Conservation (phyloP, 35 echinoderm and acorn worm species). For the Strongylocentrotus purpuratus region DNA sequence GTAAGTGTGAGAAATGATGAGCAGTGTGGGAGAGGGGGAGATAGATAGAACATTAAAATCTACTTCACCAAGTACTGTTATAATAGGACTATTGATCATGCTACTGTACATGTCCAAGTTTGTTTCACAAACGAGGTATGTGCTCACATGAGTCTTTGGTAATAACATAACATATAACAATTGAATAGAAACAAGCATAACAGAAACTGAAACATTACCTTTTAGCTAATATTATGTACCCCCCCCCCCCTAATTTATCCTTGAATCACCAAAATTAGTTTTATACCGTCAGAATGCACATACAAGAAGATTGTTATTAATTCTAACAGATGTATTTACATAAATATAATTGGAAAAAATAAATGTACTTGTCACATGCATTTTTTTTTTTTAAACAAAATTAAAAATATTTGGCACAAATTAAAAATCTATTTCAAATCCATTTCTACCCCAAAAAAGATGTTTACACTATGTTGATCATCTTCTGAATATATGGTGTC, state of each 20-base stretch:
- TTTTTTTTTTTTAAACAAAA: neutral
- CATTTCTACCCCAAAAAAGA: neutral
- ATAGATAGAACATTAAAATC: neutral
- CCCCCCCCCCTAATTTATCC: too few species aligned
- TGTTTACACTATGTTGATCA: neutral
- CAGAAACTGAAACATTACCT: neutral
- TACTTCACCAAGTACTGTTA: conserved; percentile 11
- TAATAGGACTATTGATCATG: neutral
- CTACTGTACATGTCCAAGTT: neutral
- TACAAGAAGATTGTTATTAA: too few species aligned
- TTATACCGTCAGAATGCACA: too few species aligned
- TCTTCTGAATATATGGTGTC: too few species aligned
- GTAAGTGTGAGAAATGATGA: neutral
- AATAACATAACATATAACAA: neutral
- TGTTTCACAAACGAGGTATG: neutral
- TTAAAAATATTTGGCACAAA: neutral
- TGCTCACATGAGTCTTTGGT: neutral
- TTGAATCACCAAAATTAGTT: too few species aligned
- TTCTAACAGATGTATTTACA: too few species aligned
- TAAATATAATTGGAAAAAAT: too few species aligned
- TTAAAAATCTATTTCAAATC: neutral
- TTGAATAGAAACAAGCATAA: neutral
- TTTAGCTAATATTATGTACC: too few species aligned
- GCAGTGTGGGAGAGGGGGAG: neutral
- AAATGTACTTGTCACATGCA: neutral